Evolutionary conservation across 2,888 invertebrate species (phyloP).

Genomic region (Tipula vernalis): DNA sequence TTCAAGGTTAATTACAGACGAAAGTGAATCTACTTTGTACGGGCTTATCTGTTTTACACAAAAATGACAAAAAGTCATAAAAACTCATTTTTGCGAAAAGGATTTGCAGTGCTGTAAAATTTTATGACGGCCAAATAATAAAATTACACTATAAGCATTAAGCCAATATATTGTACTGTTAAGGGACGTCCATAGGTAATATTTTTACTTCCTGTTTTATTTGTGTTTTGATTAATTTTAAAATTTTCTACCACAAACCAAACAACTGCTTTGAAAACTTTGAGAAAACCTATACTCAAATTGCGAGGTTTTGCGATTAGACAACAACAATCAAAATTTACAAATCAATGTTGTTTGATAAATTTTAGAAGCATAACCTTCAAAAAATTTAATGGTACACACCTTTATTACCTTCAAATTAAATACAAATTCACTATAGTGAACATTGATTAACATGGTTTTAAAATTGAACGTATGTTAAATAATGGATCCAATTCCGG

Average conservation of each 20-base stretch:
- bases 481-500: background rate
- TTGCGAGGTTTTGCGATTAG: background rate
- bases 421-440: background rate
- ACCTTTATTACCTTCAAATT: constrained; percentile 4
- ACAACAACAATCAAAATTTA: background rate
- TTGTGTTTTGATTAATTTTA: background rate
- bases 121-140: background rate
- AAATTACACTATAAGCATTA: background rate
- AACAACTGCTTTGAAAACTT: too few relatives aligned
- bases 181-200: background rate
- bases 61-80: background rate
- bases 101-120: background rate
- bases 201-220: background rate
- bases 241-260: background rate
- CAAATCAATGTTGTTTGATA: background rate
- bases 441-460: background rate
- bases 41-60: background rate
- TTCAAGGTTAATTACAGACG: background rate
- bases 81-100: background rate
- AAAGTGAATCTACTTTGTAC: background rate
- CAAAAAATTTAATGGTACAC: background rate
- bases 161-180: too few relatives aligned
- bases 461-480: background rate
- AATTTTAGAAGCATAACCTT: background rate
- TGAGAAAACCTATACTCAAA: too few relatives aligned